Evolutionary conservation across 2,797 vertebrate genomes (phyloP).

Genomic region (Xiphophorus birchmanni): DNA sequence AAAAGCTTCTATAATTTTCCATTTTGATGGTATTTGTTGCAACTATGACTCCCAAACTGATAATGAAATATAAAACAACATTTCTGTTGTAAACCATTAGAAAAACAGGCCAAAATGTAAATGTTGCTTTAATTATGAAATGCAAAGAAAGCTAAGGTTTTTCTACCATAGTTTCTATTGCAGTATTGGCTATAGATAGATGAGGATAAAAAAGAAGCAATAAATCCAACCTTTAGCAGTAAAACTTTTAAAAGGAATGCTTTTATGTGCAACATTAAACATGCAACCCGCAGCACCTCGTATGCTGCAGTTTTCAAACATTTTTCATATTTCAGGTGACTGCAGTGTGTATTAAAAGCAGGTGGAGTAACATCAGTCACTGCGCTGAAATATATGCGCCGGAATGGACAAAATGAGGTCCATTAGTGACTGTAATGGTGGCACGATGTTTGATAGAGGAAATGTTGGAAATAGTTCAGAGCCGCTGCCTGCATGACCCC

Average conservation of each 20-base stretch:
- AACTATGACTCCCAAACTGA: too few species aligned
- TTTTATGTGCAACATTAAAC: not conserved
- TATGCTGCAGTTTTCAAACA: not conserved
- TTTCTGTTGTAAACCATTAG: not conserved
- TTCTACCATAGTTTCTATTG: not conserved
- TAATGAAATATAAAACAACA: too few species aligned
- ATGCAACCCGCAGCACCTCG: too few species aligned
- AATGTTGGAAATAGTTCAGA: conserved; percentile 1
- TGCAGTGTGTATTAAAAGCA: not conserved
- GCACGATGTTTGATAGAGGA: conserved; percentile 8
- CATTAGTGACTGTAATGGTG: conserved; percentile 10
- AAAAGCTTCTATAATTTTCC: too few species aligned
- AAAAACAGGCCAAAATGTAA: not conserved
- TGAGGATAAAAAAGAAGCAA: not conserved
- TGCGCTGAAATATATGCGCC: not conserved
- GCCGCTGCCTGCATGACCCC: not conserved
- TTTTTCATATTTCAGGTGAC: conserved; percentile 3
- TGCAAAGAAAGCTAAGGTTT: not conserved
- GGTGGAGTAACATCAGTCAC: not conserved
- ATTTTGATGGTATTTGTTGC: too few species aligned
- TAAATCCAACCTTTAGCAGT: not conserved
- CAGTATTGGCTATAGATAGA: not conserved
- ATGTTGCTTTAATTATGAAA: not conserved
- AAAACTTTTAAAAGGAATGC: not conserved
- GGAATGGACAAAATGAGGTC: conserved; percentile 11